phyloP scores from a whole-genome alignment of 2,113 vertebrate species.

The Oxygymnocypris stewartii region DNA sequence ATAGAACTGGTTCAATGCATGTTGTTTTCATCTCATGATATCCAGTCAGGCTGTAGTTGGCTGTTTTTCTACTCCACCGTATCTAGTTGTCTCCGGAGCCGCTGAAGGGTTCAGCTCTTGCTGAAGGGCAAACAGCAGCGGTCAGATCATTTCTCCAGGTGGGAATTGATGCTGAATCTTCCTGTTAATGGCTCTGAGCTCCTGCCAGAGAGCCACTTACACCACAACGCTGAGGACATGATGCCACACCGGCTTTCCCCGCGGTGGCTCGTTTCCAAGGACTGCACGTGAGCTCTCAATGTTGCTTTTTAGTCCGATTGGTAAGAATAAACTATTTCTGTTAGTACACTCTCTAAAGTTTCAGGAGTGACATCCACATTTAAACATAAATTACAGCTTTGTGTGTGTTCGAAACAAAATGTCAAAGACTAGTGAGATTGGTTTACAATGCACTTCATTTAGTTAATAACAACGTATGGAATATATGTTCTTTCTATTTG shows the following conservation, averaged over 20 bases:
- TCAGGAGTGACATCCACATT: not conserved
- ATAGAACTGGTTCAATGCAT: not conserved
- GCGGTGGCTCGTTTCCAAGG: not conserved
- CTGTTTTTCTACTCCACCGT: not conserved
- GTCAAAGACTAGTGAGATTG: no score
- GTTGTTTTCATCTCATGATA: not conserved
- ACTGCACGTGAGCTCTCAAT: not conserved
- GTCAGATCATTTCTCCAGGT: constrained; percentile 23
- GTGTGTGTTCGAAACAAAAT: no score
- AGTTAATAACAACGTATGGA: no score
- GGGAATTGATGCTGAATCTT: constrained; percentile 27
- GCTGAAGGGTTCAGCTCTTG: constrained; percentile 10
- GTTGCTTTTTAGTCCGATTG: not conserved
- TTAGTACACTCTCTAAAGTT: not conserved
- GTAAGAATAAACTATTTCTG: not conserved
- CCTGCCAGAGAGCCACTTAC: constrained; percentile 25
- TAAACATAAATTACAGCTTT: not conserved
- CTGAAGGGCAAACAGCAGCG: constrained; percentile 28
- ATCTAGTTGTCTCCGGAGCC: not conserved
- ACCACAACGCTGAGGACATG: constrained; percentile 14
- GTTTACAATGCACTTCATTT: no score
- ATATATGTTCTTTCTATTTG: no score
- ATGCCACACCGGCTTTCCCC: not conserved
- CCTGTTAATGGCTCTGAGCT: constrained; percentile 26
- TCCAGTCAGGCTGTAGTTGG: not conserved